These are phyloP conservation scores for Neodiprion virginianus DNA, from an alignment of 1,140 invertebrate genomes.

Conservation along the genomic window DNA sequence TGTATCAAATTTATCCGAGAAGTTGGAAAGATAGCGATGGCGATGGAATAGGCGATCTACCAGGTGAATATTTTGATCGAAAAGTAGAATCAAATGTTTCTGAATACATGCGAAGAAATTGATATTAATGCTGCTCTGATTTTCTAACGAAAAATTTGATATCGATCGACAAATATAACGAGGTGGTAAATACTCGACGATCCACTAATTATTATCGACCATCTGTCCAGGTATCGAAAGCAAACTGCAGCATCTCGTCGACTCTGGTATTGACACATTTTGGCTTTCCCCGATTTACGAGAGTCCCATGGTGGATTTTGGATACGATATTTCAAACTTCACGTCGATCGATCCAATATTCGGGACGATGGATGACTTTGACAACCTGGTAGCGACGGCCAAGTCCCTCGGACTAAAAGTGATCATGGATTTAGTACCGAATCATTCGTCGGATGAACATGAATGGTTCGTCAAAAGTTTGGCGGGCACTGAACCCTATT, in stretches of 20 bases:
- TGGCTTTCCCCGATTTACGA: constrained; percentile 74
- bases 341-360: constrained; percentile 66
- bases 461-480: constrained; percentile 76
- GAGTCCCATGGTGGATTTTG: constrained; percentile 72
- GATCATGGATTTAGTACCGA: constrained; percentile 64
- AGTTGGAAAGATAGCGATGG: constrained; percentile 77
- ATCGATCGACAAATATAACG: no score
- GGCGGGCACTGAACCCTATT: constrained; percentile 63
- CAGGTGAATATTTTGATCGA: constrained; percentile 60
- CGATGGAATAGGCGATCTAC: constrained; percentile 78
- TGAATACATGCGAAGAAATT: no score
- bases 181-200: no score
- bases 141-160: no score
- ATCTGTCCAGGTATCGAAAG: constrained; percentile 46
- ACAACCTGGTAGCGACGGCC: constrained; percentile 60
- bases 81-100: no score
- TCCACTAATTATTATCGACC: no score
- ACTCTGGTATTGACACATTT: constrained; percentile 62
- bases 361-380: constrained; percentile 71
- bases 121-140: no score
- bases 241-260: constrained; percentile 58
- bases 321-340: constrained; percentile 72
- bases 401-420: constrained; percentile 52
- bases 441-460: constrained; percentile 77
- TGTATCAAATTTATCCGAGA: constrained; percentile 77